Base-by-base conservation (phyloP, 2,888 invertebrate genomes). In the Nomada ruficornis region DNA sequence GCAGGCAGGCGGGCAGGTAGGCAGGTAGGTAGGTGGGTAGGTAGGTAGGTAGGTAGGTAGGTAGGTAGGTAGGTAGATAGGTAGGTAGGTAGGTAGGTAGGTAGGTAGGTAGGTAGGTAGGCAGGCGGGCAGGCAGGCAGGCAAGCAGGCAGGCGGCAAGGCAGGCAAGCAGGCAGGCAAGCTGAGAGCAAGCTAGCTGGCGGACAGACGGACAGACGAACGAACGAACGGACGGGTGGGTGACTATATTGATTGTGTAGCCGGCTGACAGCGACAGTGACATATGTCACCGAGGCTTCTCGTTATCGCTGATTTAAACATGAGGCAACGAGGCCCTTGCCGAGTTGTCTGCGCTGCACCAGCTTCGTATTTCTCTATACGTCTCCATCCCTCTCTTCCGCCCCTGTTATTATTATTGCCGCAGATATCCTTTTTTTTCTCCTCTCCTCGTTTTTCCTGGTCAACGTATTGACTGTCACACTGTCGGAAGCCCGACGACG, bases 261-360 rank as follows among this genome's bases (percentile, higher is more conserved):
- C 93, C 92, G 92, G 93, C 93, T 93, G 93, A 93, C 93, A 93
- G 93, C 92, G 93, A 93, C 93, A 93, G 93, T 94, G 93, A 94
- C 93, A 93, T 93, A 93, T 94, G 93, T 94, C 93, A 93, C 92
- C 91, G 92, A 90, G 92, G 93, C 93, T 93, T 93, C 93, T 93
- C 93, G 93, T 93, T 94, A 94, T 94, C 93, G 93, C 93, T 93
- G 93, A 93, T 94, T 94, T 94, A 94, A 93, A 94, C 93, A 94
- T 93, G 93, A 93, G 93, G 91, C 92, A 90, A 91, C 91, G 90
- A 90, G 90, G 89, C 90, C 90, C 92, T 91, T 90, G 90, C 90
- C 90, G 86, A 86, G 89, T 88, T 88, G 88, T 87, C 89, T 87
- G 83, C 87, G 88, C 89, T 86, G 89, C 87, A 89, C 89, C 88